These are phyloP conservation scores for Calameuta idolon DNA, from an alignment of 2,888 invertebrate species.

Conservation along the genomic window DNA sequence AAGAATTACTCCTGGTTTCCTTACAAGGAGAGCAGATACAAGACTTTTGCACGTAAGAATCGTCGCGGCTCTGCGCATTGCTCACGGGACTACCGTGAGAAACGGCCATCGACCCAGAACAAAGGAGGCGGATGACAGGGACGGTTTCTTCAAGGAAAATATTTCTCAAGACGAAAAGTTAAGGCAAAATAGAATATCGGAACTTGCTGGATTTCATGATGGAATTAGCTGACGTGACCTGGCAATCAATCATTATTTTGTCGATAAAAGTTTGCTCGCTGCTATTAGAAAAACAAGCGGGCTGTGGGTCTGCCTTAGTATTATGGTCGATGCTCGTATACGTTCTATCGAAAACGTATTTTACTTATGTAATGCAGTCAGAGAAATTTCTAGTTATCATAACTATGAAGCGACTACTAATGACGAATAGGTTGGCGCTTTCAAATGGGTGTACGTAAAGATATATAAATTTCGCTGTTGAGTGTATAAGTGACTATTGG, in stretches of 20 bases:
- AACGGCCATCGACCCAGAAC: not conserved
- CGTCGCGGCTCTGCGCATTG: not conserved
- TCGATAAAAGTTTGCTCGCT: slow-evolving; percentile 41
- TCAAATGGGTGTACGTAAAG: no score
- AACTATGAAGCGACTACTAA: no score
- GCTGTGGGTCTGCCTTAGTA: slow-evolving; percentile 31
- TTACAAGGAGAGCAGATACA: no score
- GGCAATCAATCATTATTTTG: slow-evolving; percentile 48
- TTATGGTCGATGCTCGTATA: slow-evolving; percentile 7
- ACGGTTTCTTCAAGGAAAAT: not conserved
- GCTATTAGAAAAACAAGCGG: slow-evolving; percentile 41
- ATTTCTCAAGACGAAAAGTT: not conserved
- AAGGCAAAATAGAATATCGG: not conserved
- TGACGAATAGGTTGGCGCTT: no score
- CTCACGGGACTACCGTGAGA: not conserved
- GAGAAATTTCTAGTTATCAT: no score
- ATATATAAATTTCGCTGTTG: no score
- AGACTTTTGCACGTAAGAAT: no score
- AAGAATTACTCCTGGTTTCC: not conserved
- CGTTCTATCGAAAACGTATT: not conserved
- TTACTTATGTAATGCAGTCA: not conserved
- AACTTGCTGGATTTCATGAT: not conserved
- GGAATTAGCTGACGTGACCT: not conserved
- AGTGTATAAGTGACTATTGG: not conserved
- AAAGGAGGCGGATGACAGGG: not conserved